A percentile compares a stretch with the other conserved stretches of the same genome.
Evolutionary conservation across 2,888 invertebrate genomes (phyloP).

Genomic region (Ceraclea dissimilis): DNA sequence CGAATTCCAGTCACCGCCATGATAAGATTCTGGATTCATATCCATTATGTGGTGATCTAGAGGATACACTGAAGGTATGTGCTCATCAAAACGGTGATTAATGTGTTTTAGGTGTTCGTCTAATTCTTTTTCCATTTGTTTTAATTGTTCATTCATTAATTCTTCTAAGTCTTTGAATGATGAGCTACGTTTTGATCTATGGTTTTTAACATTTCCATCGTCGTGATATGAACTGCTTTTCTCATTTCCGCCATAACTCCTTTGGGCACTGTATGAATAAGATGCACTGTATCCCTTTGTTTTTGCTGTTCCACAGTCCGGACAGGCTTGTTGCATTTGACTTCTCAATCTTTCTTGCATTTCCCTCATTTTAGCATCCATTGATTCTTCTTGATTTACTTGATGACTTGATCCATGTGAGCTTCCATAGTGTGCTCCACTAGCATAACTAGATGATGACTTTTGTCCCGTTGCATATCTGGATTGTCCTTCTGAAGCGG

Average conservation of each 20-base stretch:
- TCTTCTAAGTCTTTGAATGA: too few species aligned
- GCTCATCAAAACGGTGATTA: too few species aligned
- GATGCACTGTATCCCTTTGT: conserved; percentile 24
- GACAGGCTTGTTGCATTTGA: conserved; percentile 17
- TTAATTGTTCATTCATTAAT: too few species aligned
- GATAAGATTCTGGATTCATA: too few species aligned
- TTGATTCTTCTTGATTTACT: conserved; percentile 1
- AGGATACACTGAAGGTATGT: too few species aligned
- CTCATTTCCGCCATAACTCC: conserved; percentile 20
- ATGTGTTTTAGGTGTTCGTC: too few species aligned
- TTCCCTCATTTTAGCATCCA: conserved; percentile 11
- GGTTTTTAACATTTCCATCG: background rate
- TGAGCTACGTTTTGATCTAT: conserved; percentile 16
- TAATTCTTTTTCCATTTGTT: background rate
- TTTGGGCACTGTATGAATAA: conserved; percentile 24
- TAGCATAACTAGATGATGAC: background rate
- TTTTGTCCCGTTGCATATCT: conserved; percentile 5
- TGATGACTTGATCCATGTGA: background rate
- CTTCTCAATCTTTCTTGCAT: conserved; percentile 16
- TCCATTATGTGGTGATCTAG: too few species aligned
- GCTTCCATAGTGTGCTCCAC: conserved; percentile 1
- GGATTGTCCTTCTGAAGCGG: background rate
- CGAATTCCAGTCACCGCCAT: too few species aligned
- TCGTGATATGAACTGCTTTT: background rate
- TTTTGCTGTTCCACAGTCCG: conserved; percentile 11